Base-by-base conservation (phyloP, 1,140 invertebrate genomes). In the Aplysia californica region DNA sequence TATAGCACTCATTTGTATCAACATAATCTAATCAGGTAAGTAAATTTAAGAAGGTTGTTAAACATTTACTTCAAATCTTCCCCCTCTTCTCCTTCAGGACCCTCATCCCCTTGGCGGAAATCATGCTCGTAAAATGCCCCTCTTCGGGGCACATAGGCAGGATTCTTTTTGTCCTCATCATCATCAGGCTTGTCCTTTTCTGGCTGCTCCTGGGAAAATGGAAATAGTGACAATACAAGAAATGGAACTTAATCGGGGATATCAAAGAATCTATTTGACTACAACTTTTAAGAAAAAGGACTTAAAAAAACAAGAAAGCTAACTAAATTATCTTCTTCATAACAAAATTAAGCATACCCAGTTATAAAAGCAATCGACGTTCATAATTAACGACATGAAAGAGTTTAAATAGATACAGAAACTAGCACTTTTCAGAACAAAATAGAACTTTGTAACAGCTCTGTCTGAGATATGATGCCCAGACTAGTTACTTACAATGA, bases 131-230 rank as follows among this genome's bases (percentile, higher is more conserved):
- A 99, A 89, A 98, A 98, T 3, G 95, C 96, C 23, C 97, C 97
- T 79, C 94, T 93, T 89, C 98, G 97, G 0, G 97, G 97, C 85
- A 98, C 98, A 88, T 98, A 98, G 82, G 98, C 97, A 4, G 97
- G 97, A 91, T 98, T 98, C 84, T 96, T 94, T 78, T 95, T 92
- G 88, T 98, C 97, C 87, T 98, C 96, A 89, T 98, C 97, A 89
- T 96, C 94, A 87, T 97, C 96, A 1, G 98, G 78, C 50, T 87
- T 81, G 55, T 86, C 82, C 35, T 82, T 78, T 5, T 84, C 73
- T 33, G 83, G 81, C 66, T 89, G 87, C 71, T 88, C 86, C 87
- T 89, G 58, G 29, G 76, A 59, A 50, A 29, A 41, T 39, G 77
- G 29, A 77, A 61, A 26, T 61, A 91, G 88, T 65, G 18, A 23